Base-by-base conservation (phyloP, 2,888 invertebrate species). In the Limenitis camilla region DNA sequence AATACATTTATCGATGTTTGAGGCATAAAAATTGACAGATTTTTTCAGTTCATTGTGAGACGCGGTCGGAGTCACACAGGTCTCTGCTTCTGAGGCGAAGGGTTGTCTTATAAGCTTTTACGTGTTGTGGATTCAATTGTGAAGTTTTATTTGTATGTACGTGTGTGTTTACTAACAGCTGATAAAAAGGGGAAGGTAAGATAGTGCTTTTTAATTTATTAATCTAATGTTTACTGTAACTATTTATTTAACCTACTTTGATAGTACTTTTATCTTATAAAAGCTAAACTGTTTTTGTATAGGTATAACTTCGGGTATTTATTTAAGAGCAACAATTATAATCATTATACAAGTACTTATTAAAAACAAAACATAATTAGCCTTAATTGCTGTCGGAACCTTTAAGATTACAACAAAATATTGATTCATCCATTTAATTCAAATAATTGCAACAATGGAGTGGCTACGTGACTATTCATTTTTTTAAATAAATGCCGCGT, bases 21-120 rank as follows among this genome's bases (percentile, higher is more conserved):
- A 78, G 78, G 80, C 82, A 84, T 88, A 87, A 87, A 88, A 88
- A 88, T 88, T 88, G 87, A 85, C 85, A 84, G 86, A 81, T 81
- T 87, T 88, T 87, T 88, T 87, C 84, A 88, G 88, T 88, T 74
- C 76, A 78, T 79, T 80, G 81, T 78, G 75, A 76, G 77, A 68
- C 65, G 72, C 67, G 58, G 69, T 40, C 59, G 62, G 64, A 72
- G 64, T 59, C 74, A 78, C 68, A 78, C 73, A 63, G 65, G 42
- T 64, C 59, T 63, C 64, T 60, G 63, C 65, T 60, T 59, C 64
- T 61, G 66, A 44, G 58, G 48, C 67, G 75, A 76, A 78, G 75
- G 76, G 79, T 80, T 80, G 80, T 74, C 66, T 74, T 62, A 52
- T 58, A 57, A 59, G 54, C 59, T 65, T 64, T 68, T 62, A 65